Evolutionary conservation across 2,888 invertebrate genomes (phyloP), one percentile per base, ranked within the genome.

Genomic region (Ophion slaviceki): DNA sequence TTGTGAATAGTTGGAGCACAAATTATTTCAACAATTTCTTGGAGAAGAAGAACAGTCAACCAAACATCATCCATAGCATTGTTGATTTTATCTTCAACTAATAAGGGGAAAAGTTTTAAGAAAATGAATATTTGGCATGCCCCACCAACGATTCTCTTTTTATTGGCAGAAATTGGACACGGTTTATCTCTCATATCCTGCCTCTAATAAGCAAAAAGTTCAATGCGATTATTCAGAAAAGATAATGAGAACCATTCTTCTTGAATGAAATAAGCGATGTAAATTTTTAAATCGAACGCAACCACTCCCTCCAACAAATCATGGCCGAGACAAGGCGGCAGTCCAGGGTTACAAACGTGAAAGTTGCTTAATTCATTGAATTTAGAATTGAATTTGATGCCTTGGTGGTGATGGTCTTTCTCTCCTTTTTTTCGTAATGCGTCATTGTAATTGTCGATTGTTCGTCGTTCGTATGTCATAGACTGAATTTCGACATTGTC

Each of bases 261-360:
- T 28, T 64, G 36, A 24, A 86, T 70, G 57, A 89, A 87, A 77
- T 88, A 64, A 36, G 88, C 84, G 11, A 89, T 32, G 11, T 66
- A 82, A 28, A 88, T 59, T 80, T 84, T 84, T 59, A 90, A 66
- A 78, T 90, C 90, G 62, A 85, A 87, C n/a, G 83, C 82, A 20
- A 89, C 78, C 28, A 90, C 74, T 11, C 90, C 88, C 87, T 91
- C 89, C 53, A 88, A 88, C 8, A 90, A 47, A 78, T 91, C 91
- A 79, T 91, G 91, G 1, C 86, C 88, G 20, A 91, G 68, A 79
- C 91, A 91, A 10, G 92, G 91, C 45, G 89, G 90, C 62, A 91
- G 81, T 8, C 91, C 90, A 5, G 84, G 82, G 36, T 71, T 76
- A 75, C 86, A 87, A 62, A 91, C 89, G 85, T 91, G 90, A 74